Evolutionary conservation across 2,797 vertebrate genomes (phyloP).

Genomic region (Sebastes taczanowskii): DNA sequence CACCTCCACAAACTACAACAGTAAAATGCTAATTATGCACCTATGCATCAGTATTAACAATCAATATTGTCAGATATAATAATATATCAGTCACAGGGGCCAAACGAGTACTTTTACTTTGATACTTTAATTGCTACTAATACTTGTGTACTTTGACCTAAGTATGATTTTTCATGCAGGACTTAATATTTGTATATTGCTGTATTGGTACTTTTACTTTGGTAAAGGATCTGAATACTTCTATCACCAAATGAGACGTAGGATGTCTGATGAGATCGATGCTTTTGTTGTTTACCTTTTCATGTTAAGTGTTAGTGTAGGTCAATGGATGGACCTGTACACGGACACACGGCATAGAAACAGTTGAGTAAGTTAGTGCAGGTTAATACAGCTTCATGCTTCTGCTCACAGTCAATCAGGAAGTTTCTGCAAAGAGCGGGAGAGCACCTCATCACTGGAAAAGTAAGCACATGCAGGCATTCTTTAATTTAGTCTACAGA

Average conservation of each 20-base stretch:
- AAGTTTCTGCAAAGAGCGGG: background rate
- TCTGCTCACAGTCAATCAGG: background rate
- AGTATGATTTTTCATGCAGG: too few relatives aligned
- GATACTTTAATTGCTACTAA: too few relatives aligned
- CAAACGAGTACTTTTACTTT: background rate
- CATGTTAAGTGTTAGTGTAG: constrained; percentile 1
- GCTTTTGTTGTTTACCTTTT: background rate
- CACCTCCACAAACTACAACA: background rate
- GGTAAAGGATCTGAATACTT: background rate
- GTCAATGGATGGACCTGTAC: background rate
- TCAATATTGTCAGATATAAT: background rate
- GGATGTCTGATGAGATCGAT: background rate
- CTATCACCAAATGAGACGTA: background rate
- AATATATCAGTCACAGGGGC: background rate
- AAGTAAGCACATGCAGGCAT: background rate
- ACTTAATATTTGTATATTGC: too few relatives aligned
- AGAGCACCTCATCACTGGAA: background rate
- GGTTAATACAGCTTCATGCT: constrained; percentile 10
- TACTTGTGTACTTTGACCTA: too few relatives aligned
- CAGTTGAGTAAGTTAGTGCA: background rate
- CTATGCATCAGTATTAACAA: background rate
- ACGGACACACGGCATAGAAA: background rate
- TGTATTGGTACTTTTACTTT: background rate
- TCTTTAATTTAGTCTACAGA: background rate
- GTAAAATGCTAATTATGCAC: background rate